Percentiles rank a stretch among this genome's conserved stretches.
phyloP scores from a whole-genome alignment of 1,140 invertebrate genomes.

The Hylaeus volcanicus region DNA sequence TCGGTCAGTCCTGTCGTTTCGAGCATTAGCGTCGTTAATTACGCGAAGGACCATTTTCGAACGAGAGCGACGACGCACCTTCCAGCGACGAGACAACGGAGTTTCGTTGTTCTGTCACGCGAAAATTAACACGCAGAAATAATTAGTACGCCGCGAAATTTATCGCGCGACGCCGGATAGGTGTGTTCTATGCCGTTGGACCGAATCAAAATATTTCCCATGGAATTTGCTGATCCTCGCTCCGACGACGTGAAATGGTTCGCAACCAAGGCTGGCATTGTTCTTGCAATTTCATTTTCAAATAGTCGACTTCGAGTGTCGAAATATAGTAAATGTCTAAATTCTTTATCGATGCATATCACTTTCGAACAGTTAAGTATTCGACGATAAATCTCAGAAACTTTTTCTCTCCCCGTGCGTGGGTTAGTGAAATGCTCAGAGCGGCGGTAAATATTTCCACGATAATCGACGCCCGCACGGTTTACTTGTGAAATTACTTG shows the following conservation, averaged over 20 bases:
- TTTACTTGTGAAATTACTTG: slow-evolving; percentile 41
- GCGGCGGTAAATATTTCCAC: slow-evolving; percentile 44
- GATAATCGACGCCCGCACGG: slow-evolving; percentile 29
- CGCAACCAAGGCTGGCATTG: too few species aligned
- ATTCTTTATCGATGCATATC: too few species aligned
- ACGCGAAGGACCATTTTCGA: background rate
- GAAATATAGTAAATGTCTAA: too few species aligned
- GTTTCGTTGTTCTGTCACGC: slow-evolving; percentile 15
- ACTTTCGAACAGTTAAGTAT: too few species aligned
- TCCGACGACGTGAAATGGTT: background rate
- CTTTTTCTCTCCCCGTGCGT: slow-evolving; percentile 24
- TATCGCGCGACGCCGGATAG: background rate
- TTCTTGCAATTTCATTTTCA: too few species aligned
- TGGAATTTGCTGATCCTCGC: background rate
- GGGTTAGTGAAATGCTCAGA: slow-evolving; percentile 24
- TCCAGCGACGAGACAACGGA: background rate
- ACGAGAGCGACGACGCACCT: background rate
- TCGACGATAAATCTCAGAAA: background rate
- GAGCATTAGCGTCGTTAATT: slow-evolving; percentile 12
- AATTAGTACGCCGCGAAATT: slow-evolving; percentile 29
- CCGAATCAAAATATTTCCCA: slow-evolving; percentile 8
- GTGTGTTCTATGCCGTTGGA: background rate
- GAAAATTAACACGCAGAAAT: slow-evolving; percentile 41
- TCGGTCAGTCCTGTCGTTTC: background rate
- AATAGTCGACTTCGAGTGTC: too few species aligned